Conservation (phyloP, 2,888 invertebrate genomes). For the Hipparchia sbordonii region DNA sequence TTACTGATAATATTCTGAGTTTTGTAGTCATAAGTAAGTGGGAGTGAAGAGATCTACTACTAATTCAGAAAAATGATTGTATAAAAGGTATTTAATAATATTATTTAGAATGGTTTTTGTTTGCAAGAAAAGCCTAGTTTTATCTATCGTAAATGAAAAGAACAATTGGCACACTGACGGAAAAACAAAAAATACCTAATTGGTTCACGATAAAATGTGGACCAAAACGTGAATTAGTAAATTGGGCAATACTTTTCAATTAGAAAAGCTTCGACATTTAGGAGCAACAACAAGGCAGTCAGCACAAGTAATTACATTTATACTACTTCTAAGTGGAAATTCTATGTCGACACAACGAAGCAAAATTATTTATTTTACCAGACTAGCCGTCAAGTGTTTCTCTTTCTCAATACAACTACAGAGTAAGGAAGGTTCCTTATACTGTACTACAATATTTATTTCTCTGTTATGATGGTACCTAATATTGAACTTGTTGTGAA, state of each 20-base stretch:
- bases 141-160: background rate
- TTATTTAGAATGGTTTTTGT: background rate
- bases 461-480: too few species aligned
- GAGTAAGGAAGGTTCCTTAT: too few species aligned
- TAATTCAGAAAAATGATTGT: too few species aligned
- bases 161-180: background rate
- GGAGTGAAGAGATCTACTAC: too few species aligned
- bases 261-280: slow-evolving; percentile 16
- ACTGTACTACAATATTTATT: slow-evolving; percentile 1
- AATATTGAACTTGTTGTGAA: background rate
- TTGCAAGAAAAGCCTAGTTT: background rate
- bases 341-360: slow-evolving; percentile 10
- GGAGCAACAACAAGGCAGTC: slow-evolving; percentile 3
- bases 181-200: slow-evolving; percentile 1
- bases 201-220: slow-evolving; percentile 6
- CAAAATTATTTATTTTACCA: background rate
- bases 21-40: too few species aligned
- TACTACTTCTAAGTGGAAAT: slow-evolving; percentile 12
- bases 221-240: slow-evolving; percentile 12
- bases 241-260: slow-evolving; percentile 22
- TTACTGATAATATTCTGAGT: too few species aligned
- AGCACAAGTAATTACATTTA: slow-evolving; percentile 18
- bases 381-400: slow-evolving; percentile 5
- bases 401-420: too few species aligned
- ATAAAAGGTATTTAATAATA: too few species aligned